Base-by-base conservation (phyloP, 2,888 invertebrate genomes). In the Tenthredo notha region DNA sequence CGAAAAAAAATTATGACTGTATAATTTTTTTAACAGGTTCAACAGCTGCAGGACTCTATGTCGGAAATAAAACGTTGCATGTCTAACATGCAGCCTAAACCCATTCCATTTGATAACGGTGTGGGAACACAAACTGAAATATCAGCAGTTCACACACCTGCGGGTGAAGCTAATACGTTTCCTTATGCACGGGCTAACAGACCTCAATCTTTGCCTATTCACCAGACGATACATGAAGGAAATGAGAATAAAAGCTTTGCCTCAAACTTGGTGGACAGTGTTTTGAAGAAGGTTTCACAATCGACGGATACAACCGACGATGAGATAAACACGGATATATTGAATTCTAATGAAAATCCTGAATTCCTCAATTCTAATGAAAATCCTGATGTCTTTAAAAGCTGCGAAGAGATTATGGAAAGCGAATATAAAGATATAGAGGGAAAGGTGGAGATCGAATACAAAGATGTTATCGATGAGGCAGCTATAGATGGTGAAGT, bases 61-160 rank as follows among this genome's bases (percentile, higher is more conserved):
- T 96, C 96, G 87, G 96, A 97, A 90, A 96, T 97, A 87, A 94
- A 97, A 87, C 95, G 96, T 85, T 96, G 96, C 72, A 96, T 97
- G 93, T 95, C 96, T 2, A 90, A 85, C 43, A 91, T 92, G 90
- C 92, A 91, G 43, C 88, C 90, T 6, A 91, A 89, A 85, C 82
- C 88, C 2, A 82, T 84, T 4, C 86, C 88, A 29, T 88, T 92
- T 1, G 94, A 94, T 86, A 93, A 94, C 86, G 95, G 95, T 18
- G 95, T 95, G 88, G 94, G 95, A 85, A 97, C 97, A 9, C 97
- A 98, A 94, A 97, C 97, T 0, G 97, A 97, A 94, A 96, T 97
- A 88, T 94, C 96, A 15, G 97, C 97, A 0, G 96, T 97, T 10
- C 95, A 96, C 89, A 97, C 97, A 6, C 97, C 97, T 0, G 92